Conservation (phyloP, 1,140 invertebrate species). For the Diplogasteroides magnus region DNA sequence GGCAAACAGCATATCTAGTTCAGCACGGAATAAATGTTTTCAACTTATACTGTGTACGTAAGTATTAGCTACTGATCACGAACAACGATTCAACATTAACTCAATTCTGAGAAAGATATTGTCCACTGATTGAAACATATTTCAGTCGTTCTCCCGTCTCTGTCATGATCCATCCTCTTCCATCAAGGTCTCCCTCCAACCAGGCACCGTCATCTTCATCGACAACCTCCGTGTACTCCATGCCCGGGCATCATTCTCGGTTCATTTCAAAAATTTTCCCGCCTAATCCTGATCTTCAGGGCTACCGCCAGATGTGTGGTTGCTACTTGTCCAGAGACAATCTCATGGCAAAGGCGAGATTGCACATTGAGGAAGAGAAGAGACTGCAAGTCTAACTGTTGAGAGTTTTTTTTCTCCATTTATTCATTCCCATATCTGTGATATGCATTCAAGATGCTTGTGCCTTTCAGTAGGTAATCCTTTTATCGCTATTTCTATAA, state of each 20-base stretch:
- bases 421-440: too few species aligned
- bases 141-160: conserved; percentile 59
- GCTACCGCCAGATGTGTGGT: conserved; percentile 43
- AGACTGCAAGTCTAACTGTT: not conserved
- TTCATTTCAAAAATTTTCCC: conserved; percentile 5
- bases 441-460: too few species aligned
- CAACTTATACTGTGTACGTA: too few species aligned
- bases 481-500: too few species aligned
- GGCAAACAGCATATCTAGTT: too few species aligned
- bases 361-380: conserved; percentile 3
- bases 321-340: conserved; percentile 45
- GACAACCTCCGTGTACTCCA: conserved; percentile 74
- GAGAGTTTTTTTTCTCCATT: too few species aligned
- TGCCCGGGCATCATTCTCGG: conserved; percentile 66
- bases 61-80: too few species aligned
- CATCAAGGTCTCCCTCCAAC: conserved; percentile 64
- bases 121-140: not conserved
- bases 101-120: not conserved
- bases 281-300: conserved; percentile 25
- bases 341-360: conserved; percentile 46
- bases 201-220: conserved; percentile 67
- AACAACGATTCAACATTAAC: too few species aligned
- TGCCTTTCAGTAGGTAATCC: too few species aligned
- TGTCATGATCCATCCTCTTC: conserved; percentile 60
- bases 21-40: too few species aligned